These are phyloP conservation scores for Probaryconus sp. DNA, from an alignment of 1,140 invertebrate species.

Conservation along the genomic window DNA sequence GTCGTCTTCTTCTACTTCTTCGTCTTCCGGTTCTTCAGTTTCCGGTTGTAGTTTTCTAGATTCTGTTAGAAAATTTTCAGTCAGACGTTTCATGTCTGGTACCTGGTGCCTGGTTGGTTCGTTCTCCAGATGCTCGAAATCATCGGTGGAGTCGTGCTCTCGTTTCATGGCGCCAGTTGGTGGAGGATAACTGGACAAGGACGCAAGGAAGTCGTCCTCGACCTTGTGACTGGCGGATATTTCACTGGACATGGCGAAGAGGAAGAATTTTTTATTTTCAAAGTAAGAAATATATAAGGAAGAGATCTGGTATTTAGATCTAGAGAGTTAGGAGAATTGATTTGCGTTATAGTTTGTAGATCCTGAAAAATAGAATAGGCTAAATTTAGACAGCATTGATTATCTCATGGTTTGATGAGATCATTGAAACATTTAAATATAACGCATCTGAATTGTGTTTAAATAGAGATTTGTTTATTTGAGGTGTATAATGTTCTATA, in stretches of 20 bases:
- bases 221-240: constrained; percentile 32
- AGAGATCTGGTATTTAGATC: too few relatives aligned
- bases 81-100: constrained; percentile 51
- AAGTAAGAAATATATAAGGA: too few relatives aligned
- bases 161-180: constrained; percentile 36
- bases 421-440: too few relatives aligned
- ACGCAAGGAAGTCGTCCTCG: constrained; percentile 48
- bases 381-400: too few relatives aligned
- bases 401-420: too few relatives aligned
- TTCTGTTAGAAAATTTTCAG: constrained; percentile 23
- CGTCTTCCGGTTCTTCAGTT: constrained; percentile 19
- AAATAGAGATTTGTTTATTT: too few relatives aligned
- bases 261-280: too few relatives aligned
- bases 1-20: constrained; percentile 22
- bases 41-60: constrained; percentile 1
- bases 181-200: constrained; percentile 34
- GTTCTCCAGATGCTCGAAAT: constrained; percentile 84
- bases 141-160: constrained; percentile 82
- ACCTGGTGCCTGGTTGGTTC: constrained; percentile 66
- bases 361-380: too few relatives aligned
- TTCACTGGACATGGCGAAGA: constrained; percentile 47
- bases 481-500: too few relatives aligned
- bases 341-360: too few relatives aligned
- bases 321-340: too few relatives aligned
- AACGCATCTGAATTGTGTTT: too few relatives aligned